Conservation (phyloP, 2,888 invertebrate species). For the Caenorhabditis uteleia region DNA sequence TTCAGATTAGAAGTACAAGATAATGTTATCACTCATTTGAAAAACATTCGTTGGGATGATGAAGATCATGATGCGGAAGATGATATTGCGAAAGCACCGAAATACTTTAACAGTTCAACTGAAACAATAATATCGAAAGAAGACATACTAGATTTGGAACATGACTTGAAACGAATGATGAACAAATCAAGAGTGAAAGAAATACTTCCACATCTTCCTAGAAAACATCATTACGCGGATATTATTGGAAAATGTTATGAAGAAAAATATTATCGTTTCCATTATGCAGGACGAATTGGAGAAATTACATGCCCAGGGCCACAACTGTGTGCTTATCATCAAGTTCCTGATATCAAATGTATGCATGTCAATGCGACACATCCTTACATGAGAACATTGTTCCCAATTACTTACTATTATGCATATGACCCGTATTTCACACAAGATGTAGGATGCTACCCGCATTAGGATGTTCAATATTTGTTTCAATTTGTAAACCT, state of each 20-base stretch:
- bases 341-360: slow-evolving; percentile 8
- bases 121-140: background rate
- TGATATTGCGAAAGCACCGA: background rate
- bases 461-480: no score
- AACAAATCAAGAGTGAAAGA: slow-evolving; percentile 7
- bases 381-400: background rate
- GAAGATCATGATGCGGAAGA: background rate
- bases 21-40: slow-evolving; percentile 11
- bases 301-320: slow-evolving; percentile 26
- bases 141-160: background rate
- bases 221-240: slow-evolving; percentile 14
- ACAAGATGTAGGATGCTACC: slow-evolving; percentile 10
- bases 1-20: slow-evolving; percentile 20
- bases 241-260: slow-evolving; percentile 22
- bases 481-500: no score
- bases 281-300: slow-evolving; percentile 29
- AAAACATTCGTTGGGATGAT: background rate
- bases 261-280: slow-evolving; percentile 13
- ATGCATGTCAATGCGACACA: slow-evolving; percentile 9
- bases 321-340: slow-evolving; percentile 4
- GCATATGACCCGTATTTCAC: slow-evolving; percentile 3
- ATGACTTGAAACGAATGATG: slow-evolving; percentile 20
- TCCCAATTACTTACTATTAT: slow-evolving; percentile 11
- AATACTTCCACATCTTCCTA: slow-evolving; percentile 16
- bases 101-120: background rate